phyloP scores from a whole-genome alignment of 2,113 vertebrate genomes.

The Gopherus flavomarginatus region DNA sequence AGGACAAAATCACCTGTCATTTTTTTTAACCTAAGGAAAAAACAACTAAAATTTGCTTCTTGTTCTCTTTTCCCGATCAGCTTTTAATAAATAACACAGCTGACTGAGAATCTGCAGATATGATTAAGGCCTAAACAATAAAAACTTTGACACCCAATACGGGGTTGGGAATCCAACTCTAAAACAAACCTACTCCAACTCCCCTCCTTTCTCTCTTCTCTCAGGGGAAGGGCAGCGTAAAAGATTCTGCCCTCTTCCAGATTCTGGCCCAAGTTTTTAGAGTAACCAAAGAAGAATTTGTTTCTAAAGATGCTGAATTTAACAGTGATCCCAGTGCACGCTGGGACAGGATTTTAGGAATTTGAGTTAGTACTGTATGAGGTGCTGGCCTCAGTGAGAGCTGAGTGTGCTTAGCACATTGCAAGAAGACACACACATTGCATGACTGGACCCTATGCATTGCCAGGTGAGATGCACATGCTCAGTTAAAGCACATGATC shows the following conservation, averaged over 20 bases:
- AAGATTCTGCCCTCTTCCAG: neutral
- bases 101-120: neutral
- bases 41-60: neutral
- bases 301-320: neutral
- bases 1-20: neutral
- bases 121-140: neutral
- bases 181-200: neutral
- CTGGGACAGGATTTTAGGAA: neutral
- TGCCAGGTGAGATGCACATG: neutral
- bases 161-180: neutral
- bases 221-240: rapidly evolving
- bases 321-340: neutral
- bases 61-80: neutral
- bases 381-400: too few relatives aligned
- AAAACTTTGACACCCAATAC: neutral
- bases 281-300: neutral
- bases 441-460: neutral
- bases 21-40: neutral
- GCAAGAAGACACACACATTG: neutral
- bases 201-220: neutral
- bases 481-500: neutral
- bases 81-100: neutral
- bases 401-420: too few relatives aligned
- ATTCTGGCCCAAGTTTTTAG: neutral
- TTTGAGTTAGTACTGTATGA: rapidly evolving